These are phyloP conservation scores for Aelia acuminata DNA, from an alignment of 2,888 invertebrate species.

Conservation along the genomic window DNA sequence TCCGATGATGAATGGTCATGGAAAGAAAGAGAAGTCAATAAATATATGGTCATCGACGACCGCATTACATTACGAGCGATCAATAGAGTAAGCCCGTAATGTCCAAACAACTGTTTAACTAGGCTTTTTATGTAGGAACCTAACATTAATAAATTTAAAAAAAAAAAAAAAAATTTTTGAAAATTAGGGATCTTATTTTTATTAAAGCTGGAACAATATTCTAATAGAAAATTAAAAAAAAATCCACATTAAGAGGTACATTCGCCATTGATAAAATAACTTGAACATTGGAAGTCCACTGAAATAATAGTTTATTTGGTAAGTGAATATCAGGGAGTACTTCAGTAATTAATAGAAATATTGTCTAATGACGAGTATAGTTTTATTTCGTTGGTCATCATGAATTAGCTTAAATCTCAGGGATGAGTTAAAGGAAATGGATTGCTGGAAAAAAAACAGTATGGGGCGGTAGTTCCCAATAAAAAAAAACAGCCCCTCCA, in stretches of 20 bases:
- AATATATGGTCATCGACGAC: conserved; percentile 16
- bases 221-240: too few relatives aligned
- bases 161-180: too few relatives aligned
- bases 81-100: neutral
- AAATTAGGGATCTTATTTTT: too few relatives aligned
- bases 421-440: neutral
- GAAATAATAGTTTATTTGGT: too few relatives aligned
- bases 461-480: neutral
- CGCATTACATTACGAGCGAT: conserved; percentile 25
- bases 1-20: neutral
- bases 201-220: too few relatives aligned
- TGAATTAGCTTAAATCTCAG: neutral
- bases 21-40: neutral
- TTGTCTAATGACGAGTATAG: too few relatives aligned
- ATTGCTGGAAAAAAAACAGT: neutral
- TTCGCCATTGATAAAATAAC: too few relatives aligned
- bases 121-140: neutral
- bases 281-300: too few relatives aligned
- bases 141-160: too few relatives aligned
- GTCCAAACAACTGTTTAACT: conserved; percentile 11
- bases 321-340: too few relatives aligned
- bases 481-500: neutral
- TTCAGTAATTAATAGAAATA: too few relatives aligned
- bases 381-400: neutral
- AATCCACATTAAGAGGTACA: too few relatives aligned